Evolutionary conservation across 2,888 invertebrate species (phyloP), one percentile per base, ranked within the genome.

Genomic region (Macropis europaea): DNA sequence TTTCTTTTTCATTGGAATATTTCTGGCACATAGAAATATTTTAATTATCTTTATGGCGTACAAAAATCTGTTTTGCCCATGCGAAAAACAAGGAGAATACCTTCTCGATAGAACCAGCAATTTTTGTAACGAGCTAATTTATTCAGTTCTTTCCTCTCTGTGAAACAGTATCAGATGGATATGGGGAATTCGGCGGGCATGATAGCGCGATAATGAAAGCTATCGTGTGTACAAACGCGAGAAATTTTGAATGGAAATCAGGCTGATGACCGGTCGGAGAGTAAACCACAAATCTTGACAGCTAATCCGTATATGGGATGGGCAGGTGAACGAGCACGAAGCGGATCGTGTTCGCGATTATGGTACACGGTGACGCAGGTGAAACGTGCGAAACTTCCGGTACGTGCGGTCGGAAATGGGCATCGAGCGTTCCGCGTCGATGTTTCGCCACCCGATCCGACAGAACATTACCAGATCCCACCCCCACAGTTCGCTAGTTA

Each of bases 371-470:
- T 60, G 50, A 43, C 61, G 56, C 60, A 59, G 64, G 60, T 63
- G 76, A 63, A 75, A 76, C 67, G 71, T 34, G 67, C 45, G 63
- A 62, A 76, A 76, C 67, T 76, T 76, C 76, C 76, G 76, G 61
- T 61, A 57, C 53, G 67, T 47, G 76, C 63, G 76, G 76, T 68
- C 76, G 76, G 76, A 76, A 71, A 67, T 67, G 56, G 63, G 13
- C 66, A 48, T 62, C 43, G 71, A 66, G 24, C 71, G 66, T 71
- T 71, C 45, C 66, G 76, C 63, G 52, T 63, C 32, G 62, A 62
- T 43, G 66, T 67, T 56, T 53, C 40, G 43, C 28, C 42, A 7
- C 17, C 40, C 59, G 30, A 36, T n/a, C 52, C 48, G 59, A 53
- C 53, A 42, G 45, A 42, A 40, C 57, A 47, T 68, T 32, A 28